Conservation (phyloP, 2,113 vertebrate genomes). For the Ochotona curzoniae region DNA sequence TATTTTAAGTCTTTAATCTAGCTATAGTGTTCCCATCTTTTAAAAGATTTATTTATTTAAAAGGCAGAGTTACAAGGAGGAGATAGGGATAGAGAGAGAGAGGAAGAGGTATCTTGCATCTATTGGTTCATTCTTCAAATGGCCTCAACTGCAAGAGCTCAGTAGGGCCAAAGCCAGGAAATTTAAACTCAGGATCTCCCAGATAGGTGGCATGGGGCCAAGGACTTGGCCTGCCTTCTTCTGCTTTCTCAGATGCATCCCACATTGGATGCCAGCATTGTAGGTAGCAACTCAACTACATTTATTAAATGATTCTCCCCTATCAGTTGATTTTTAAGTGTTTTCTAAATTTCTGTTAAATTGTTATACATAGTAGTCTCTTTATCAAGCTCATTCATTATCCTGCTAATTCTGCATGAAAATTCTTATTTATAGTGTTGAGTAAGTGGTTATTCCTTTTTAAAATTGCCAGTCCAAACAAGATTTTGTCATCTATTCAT, state of each 20-base stretch:
- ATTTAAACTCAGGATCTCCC: no score
- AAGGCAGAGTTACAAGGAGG: no score
- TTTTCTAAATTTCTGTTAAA: background rate
- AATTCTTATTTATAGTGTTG: background rate
- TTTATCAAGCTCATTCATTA: background rate
- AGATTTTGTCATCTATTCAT: background rate
- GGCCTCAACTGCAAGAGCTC: no score
- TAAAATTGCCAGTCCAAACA: background rate
- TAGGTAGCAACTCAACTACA: background rate
- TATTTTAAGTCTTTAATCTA: constrained; percentile 7
- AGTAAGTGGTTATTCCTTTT: background rate
- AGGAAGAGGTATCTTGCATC: no score
- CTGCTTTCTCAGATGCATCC: no score
- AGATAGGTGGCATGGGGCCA: no score
- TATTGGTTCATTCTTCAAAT: no score
- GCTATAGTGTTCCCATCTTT: background rate
- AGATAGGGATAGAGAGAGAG: no score
- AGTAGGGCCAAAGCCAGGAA: no score
- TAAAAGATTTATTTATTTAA: no score
- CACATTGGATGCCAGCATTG: no score
- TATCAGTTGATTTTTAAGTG: background rate
- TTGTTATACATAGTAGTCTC: background rate
- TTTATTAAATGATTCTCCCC: background rate
- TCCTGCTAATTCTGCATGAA: background rate
- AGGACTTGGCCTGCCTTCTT: no score